Base-by-base conservation (phyloP, 2,797 vertebrate genomes). In the Scarus forsteni region DNA sequence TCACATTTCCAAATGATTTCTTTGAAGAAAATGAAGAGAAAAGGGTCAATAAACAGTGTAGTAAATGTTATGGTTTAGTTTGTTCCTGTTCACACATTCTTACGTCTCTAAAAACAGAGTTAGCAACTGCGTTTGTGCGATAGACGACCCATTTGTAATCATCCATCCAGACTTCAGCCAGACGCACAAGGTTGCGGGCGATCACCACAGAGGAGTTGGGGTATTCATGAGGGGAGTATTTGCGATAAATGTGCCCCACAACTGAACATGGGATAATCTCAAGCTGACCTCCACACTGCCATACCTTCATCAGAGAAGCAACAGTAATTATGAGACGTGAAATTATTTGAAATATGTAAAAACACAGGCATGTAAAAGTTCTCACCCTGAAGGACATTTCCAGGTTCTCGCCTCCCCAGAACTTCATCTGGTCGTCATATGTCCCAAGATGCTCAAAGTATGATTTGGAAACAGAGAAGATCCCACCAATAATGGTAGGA, bases 381-480 rank as follows among this genome's bases (percentile, higher is more conserved):
- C 94, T 95, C 89, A 96, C 95, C 93, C 96, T 95, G 86, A 97
- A 96, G 62, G 96, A 96, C 95, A 97, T 96, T 81, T 97, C 96
- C 88, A 97, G 92, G n/a, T 96, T 97, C 77, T 97, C 96, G 0
- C 95, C 96, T 73, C 96, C 96, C 96, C 96, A 96, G 70, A 97
- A 96, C 89, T 96, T 94, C 95, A 96, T 96, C 91, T 96, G 93
- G 42, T 96, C 94, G 0, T 97, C 96, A 15, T 97, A 97, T 61
- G 94, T 93, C 46, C 96, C 95, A 0, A 96, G 94, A 81, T 95
- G 90, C 73, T 96, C 93, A 19, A 97, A 97, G 90, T 95, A 97
- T 61, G 94, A 84, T 84, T 94, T 95, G 77, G 94, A 96, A 79
- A 97, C 92, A 68, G 95, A 94, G 60, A 96, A 97, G 60, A 97